Conservation (phyloP, 2,797 vertebrate genomes). For the Phoebastria nigripes region DNA sequence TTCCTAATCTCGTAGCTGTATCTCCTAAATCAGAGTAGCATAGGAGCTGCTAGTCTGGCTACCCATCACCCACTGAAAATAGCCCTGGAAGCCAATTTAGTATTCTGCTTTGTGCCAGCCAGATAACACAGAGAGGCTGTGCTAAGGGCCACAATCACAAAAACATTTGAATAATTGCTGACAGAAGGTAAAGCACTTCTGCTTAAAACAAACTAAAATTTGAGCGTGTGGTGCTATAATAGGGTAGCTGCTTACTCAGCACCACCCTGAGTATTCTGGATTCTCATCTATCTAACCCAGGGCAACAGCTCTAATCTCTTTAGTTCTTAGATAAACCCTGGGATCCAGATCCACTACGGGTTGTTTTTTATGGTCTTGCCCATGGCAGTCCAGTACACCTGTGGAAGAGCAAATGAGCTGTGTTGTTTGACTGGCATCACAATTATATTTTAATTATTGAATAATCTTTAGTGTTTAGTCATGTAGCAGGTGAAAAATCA, state of each 20-base stretch:
- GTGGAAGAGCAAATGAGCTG: neutral
- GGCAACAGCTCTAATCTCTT: neutral
- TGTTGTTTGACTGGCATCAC: neutral
- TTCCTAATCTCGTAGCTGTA: neutral
- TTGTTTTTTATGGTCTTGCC: neutral
- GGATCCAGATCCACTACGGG: fast-evolving
- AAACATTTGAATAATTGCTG: neutral
- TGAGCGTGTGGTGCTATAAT: fast-evolving
- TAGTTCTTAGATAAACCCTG: neutral
- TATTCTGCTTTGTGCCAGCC: neutral
- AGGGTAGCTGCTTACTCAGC: neutral
- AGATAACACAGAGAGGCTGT: neutral
- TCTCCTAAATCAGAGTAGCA: neutral
- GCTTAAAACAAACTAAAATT: neutral
- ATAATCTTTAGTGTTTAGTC: neutral
- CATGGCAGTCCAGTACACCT: neutral
- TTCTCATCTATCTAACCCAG: neutral
- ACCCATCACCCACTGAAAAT: neutral
- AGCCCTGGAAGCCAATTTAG: neutral
- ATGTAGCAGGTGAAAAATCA: neutral
- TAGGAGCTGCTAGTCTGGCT: neutral
- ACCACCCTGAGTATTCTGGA: neutral
- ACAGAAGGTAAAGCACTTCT: neutral
- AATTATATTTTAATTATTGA: neutral
- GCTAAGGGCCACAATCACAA: fast-evolving